These are phyloP conservation scores for Eupithecia insigniata DNA, from an alignment of 2,888 invertebrate species.

Conservation along the genomic window DNA sequence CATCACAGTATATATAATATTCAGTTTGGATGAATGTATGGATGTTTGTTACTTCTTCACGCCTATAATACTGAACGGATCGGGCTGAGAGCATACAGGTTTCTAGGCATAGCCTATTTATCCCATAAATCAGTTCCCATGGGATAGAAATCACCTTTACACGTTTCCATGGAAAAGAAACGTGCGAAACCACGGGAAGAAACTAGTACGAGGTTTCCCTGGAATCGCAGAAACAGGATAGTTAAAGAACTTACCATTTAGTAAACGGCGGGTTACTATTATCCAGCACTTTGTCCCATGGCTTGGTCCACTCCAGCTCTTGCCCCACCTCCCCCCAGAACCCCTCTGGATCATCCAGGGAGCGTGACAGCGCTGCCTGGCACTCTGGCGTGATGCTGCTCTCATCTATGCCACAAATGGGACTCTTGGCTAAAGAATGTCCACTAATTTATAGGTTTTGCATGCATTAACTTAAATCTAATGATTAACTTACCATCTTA, in stretches of 20 bases:
- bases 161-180: no score
- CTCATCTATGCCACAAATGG: conserved; percentile 55
- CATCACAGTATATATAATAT: no score
- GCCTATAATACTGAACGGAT: no score
- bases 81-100: no score
- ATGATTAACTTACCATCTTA: not conserved
- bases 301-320: conserved; percentile 91
- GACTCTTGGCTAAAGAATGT: conserved; percentile 12
- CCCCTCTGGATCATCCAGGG: conserved; percentile 90
- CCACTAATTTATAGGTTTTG: not conserved
- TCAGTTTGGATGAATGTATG: no score
- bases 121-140: no score
- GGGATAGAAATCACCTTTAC: no score
- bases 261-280: conserved; percentile 93
- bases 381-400: conserved; percentile 79
- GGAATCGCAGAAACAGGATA: not conserved
- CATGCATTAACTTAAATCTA: conserved; percentile 9
- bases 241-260: conserved; percentile 88
- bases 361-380: conserved; percentile 86
- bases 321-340: conserved; percentile 94
- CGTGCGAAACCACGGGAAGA: no score
- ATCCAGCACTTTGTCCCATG: conserved; percentile 93
- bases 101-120: no score
- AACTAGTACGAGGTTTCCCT: no score
- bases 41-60: no score